phyloP scores from a whole-genome alignment of 2,113 vertebrate genomes.

The Scalopus aquaticus region DNA sequence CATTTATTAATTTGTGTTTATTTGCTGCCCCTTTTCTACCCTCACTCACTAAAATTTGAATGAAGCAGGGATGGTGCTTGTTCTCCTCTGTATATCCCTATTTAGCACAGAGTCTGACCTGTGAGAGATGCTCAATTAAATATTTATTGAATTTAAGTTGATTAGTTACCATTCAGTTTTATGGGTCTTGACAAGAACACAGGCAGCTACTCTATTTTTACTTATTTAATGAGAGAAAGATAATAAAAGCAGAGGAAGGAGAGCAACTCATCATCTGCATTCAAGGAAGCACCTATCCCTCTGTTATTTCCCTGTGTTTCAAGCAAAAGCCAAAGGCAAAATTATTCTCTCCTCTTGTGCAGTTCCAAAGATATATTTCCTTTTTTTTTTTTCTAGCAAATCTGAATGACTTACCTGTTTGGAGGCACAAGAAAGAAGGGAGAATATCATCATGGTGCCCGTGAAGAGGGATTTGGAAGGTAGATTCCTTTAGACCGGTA shows the following conservation, averaged over 20 bases:
- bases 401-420: neutral
- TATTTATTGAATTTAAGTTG: slow-evolving; percentile 8
- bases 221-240: slow-evolving; percentile 2
- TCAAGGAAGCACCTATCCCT: neutral
- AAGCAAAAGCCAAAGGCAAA: neutral
- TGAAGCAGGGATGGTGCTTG: neutral
- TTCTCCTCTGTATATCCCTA: neutral
- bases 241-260: slow-evolving; percentile 3
- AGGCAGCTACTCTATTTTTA: neutral
- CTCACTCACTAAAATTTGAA: neutral
- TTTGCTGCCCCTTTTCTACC: neutral
- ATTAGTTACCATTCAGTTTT: slow-evolving; percentile 23
- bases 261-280: neutral
- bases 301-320: slow-evolving; percentile 19
- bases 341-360: neutral
- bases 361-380: slow-evolving; percentile 26
- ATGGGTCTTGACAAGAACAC: neutral
- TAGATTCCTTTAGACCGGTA: neutral
- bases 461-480: slow-evolving; percentile 24
- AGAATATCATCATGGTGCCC: neutral
- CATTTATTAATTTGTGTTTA: neutral
- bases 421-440: neutral
- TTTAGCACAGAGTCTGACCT: neutral
- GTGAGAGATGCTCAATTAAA: neutral
- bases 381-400: slow-evolving; percentile 16